Conservation (phyloP, 2,113 vertebrate genomes). For the Isurus oxyrinchus region DNA sequence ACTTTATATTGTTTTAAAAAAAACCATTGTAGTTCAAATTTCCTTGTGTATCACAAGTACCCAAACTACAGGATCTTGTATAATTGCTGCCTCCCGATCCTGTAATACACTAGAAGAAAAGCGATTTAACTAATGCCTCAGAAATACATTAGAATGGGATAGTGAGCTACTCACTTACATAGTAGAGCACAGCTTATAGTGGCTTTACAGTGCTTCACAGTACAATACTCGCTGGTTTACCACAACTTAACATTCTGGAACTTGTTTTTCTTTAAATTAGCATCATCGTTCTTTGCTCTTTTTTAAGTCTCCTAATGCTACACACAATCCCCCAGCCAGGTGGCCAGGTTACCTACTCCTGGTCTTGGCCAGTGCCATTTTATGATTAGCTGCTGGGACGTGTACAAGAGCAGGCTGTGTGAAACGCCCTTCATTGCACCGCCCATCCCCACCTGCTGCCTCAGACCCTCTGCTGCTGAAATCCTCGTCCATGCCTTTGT, state of each 20-base stretch:
- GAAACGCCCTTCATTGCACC: no score
- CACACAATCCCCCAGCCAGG: background rate
- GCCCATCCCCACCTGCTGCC: no score
- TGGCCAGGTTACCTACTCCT: background rate
- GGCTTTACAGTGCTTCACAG: background rate
- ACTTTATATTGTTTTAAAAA: background rate
- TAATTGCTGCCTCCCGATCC: background rate
- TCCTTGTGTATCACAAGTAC: background rate
- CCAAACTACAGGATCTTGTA: background rate
- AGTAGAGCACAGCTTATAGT: background rate
- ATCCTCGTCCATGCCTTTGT: no score
- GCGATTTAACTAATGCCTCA: background rate
- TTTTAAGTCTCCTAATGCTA: background rate
- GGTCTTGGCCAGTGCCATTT: background rate
- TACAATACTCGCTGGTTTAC: background rate
- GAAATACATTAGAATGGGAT: background rate
- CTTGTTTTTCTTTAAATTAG: background rate
- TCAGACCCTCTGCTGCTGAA: no score
- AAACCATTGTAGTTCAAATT: background rate
- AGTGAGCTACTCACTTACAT: background rate
- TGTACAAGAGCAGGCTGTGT: background rate
- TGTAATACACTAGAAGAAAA: background rate
- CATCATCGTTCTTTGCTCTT: background rate
- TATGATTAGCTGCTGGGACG: background rate
- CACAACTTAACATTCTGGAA: background rate